Conservation (phyloP, 2,888 invertebrate genomes). For the Dryomyza anilis region DNA sequence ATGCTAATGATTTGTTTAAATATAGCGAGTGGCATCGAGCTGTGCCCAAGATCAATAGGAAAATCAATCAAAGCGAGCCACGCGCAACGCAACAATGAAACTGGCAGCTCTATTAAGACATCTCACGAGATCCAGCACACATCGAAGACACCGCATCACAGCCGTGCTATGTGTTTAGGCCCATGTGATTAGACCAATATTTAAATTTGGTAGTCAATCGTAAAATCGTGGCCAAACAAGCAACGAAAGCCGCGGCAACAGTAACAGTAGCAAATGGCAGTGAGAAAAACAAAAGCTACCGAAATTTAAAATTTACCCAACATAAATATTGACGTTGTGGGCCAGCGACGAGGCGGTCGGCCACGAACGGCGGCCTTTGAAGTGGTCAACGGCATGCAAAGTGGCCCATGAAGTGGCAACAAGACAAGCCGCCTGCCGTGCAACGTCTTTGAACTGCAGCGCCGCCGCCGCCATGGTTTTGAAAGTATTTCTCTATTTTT, state of each 20-base stretch:
- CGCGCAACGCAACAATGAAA: slow-evolving; percentile 9
- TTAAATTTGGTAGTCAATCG: slow-evolving; percentile 54
- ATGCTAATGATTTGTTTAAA: too few relatives aligned
- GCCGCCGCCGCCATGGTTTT: too few relatives aligned
- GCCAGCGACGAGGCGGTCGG: not conserved
- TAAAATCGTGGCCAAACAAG: slow-evolving; percentile 42
- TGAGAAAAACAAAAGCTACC: slow-evolving; percentile 1
- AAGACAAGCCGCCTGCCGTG: too few relatives aligned
- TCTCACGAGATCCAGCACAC: not conserved
- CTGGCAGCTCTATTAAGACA: slow-evolving; percentile 6
- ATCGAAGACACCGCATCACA: not conserved
- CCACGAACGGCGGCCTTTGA: too few relatives aligned
- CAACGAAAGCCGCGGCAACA: not conserved
- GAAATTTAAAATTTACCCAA: slow-evolving; percentile 16
- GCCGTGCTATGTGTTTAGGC: not conserved
- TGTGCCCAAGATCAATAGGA: not conserved
- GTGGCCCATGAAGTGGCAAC: too few relatives aligned
- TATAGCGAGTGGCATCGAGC: too few relatives aligned
- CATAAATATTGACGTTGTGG: slow-evolving; percentile 17
- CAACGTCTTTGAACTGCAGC: too few relatives aligned
- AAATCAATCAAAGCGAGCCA: slow-evolving; percentile 17
- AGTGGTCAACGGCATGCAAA: too few relatives aligned
- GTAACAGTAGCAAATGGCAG: not conserved
- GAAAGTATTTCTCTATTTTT: too few relatives aligned
- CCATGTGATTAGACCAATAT: slow-evolving; percentile 42